phyloP scores from a whole-genome alignment of 2,113 vertebrate species.

The Lanius ludovicianus region DNA sequence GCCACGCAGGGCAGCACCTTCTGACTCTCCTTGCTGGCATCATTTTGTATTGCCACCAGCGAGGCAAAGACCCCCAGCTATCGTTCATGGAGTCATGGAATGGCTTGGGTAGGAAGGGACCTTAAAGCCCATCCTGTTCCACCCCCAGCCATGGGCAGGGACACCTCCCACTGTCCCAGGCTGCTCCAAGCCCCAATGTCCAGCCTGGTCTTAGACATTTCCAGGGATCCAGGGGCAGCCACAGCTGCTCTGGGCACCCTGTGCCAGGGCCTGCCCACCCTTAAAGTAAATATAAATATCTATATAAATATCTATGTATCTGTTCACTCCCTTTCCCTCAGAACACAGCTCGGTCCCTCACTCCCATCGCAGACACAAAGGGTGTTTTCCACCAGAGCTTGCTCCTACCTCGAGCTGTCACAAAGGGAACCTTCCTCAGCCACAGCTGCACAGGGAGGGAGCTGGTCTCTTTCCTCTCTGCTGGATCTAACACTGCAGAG shows the following conservation, averaged over 20 bases:
- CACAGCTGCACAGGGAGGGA: not conserved
- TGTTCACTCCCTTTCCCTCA: not conserved
- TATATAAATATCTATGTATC: not conserved
- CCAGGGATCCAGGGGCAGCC: not conserved
- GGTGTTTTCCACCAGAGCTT: not conserved
- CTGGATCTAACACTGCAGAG: not conserved
- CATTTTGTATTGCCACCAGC: not conserved
- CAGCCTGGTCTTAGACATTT: rapidly evolving
- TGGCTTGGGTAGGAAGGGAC: not conserved
- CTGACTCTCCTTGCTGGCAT: not conserved
- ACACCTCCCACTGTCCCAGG: not conserved
- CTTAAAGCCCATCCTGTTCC: not conserved
- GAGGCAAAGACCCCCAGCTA: not conserved
- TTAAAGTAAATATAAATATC: not conserved
- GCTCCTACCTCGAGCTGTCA: not conserved
- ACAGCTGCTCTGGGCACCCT: not conserved
- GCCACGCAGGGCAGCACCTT: not conserved
- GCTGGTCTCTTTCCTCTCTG: not conserved
- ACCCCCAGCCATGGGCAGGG: not conserved
- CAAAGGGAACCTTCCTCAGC: not conserved
- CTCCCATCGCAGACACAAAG: not conserved
- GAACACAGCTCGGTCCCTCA: not conserved
- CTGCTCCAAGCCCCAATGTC: rapidly evolving
- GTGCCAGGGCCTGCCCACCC: not conserved
- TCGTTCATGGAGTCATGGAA: not conserved